A percentile compares a stretch with the other conserved stretches of the same genome.
phyloP scores from a whole-genome alignment of 2,113 vertebrate species.

The Coracopsis vasa region DNA sequence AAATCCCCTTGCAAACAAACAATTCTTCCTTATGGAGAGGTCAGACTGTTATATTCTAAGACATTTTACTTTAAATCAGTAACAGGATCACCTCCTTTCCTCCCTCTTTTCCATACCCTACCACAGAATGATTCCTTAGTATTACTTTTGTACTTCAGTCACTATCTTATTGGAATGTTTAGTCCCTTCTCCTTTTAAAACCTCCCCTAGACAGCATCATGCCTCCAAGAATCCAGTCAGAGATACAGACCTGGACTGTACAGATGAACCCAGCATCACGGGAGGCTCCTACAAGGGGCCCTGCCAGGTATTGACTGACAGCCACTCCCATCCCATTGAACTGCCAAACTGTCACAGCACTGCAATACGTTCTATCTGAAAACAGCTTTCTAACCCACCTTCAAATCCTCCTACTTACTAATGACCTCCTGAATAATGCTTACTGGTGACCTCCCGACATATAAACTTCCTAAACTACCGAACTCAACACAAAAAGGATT shows the following conservation, averaged over 20 bases:
- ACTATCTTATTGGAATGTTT: neutral
- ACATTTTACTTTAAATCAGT: neutral
- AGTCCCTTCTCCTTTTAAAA: neutral
- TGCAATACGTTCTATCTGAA: slow-evolving; percentile 39
- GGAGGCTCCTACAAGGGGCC: neutral
- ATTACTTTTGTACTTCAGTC: neutral
- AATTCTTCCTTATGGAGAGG: neutral
- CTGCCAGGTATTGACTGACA: slow-evolving; percentile 46
- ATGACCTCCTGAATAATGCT: neutral
- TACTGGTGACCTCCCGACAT: neutral
- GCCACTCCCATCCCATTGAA: slow-evolving; percentile 53
- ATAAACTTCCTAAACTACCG: neutral
- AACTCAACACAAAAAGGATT: neutral
- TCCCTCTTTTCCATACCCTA: neutral
- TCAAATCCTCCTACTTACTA: neutral
- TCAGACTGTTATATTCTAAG: neutral
- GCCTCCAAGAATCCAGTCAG: neutral
- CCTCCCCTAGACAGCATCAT: neutral
- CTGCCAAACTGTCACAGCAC: slow-evolving; percentile 18
- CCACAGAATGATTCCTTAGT: neutral
- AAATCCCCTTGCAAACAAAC: neutral
- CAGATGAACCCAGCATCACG: neutral
- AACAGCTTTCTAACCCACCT: neutral
- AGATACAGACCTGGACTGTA: neutral
- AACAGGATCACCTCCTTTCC: neutral